These are phyloP conservation scores for Diogma glabrata DNA, from an alignment of 2,888 invertebrate species.

Conservation along the genomic window DNA sequence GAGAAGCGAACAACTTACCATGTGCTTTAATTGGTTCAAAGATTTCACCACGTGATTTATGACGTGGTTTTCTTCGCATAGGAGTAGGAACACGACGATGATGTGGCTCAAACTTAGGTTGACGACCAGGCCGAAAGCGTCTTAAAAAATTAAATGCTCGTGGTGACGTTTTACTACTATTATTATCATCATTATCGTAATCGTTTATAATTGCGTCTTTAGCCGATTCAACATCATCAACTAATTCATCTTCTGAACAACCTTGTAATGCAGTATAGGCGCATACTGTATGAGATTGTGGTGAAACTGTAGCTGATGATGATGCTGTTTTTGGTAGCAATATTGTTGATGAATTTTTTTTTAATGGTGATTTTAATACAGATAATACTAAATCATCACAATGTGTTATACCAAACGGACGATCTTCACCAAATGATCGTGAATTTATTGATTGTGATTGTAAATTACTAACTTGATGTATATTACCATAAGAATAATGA, in stretches of 20 bases:
- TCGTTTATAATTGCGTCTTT: conserved; percentile 17
- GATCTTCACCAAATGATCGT: conserved; percentile 22
- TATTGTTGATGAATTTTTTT: conserved; percentile 17
- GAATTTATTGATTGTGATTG: conserved; percentile 21
- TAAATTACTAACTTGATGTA: conserved; percentile 25
- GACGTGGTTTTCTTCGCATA: conserved; percentile 27
- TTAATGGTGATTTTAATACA: conserved; percentile 46
- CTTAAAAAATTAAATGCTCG: conserved; percentile 40
- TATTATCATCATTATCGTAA: conserved; percentile 12
- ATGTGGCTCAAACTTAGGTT: conserved; percentile 42
- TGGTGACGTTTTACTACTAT: conserved; percentile 17
- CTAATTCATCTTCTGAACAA: conserved; percentile 24
- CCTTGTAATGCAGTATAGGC: conserved; percentile 22
- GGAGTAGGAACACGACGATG: conserved; percentile 49
- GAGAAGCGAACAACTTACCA: conserved; percentile 8
- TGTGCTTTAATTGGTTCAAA: conserved; percentile 7
- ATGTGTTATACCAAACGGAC: conserved; percentile 19
- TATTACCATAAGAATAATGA: conserved; percentile 27
- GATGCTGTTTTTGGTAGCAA: conserved; percentile 3
- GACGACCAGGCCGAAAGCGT: conserved; percentile 34
- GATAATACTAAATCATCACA: conserved; percentile 46
- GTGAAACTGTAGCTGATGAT: conserved; percentile 15
- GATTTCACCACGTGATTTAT: conserved; percentile 18
- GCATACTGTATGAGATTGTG: conserved; percentile 18
- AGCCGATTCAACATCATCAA: conserved; percentile 27